Conservation (phyloP, 23 tunicate species). For the Phallusia fumigata region DNA sequence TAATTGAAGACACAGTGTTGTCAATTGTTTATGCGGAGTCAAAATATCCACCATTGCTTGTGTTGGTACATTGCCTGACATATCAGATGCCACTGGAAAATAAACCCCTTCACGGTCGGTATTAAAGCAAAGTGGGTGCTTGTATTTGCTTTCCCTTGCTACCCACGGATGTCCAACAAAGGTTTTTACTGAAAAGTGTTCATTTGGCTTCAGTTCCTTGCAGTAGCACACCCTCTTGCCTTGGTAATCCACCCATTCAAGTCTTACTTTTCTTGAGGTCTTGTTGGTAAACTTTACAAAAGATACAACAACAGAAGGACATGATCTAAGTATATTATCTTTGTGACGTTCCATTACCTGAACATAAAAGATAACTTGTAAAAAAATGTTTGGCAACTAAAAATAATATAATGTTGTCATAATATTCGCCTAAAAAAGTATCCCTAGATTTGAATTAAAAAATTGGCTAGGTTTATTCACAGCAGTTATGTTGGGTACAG, state of each 20-base stretch:
- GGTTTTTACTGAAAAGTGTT: slow-evolving; percentile 25
- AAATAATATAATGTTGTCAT: too few relatives aligned
- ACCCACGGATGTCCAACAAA: slow-evolving; percentile 70
- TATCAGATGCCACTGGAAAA: slow-evolving; percentile 29
- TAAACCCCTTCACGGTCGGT: slow-evolving; percentile 4
- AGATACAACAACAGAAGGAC: slow-evolving; percentile 24
- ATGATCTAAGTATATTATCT: slow-evolving; percentile 23
- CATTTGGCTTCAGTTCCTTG: slow-evolving; percentile 13
- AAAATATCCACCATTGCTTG: slow-evolving; percentile 24
- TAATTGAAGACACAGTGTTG: slow-evolving; percentile 33
- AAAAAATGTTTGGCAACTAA: too few relatives aligned
- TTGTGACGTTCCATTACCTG: neutral
- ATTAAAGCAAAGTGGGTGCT: slow-evolving; percentile 31
- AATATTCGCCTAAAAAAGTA: too few relatives aligned
- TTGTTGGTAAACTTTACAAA: slow-evolving; percentile 47
- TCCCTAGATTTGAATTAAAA: too few relatives aligned
- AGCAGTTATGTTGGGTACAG: too few relatives aligned
- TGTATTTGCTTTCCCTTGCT: slow-evolving; percentile 32
- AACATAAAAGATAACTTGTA: too few relatives aligned
- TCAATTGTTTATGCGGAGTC: slow-evolving; percentile 17
- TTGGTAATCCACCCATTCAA: slow-evolving; percentile 61
- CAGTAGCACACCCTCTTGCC: slow-evolving; percentile 27
- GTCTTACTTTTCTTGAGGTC: slow-evolving; percentile 15
- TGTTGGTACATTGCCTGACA: neutral
- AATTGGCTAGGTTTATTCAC: too few relatives aligned